These are phyloP conservation scores for Thomomys bottae DNA, from an alignment of 2,113 vertebrate genomes.

Conservation along the genomic window DNA sequence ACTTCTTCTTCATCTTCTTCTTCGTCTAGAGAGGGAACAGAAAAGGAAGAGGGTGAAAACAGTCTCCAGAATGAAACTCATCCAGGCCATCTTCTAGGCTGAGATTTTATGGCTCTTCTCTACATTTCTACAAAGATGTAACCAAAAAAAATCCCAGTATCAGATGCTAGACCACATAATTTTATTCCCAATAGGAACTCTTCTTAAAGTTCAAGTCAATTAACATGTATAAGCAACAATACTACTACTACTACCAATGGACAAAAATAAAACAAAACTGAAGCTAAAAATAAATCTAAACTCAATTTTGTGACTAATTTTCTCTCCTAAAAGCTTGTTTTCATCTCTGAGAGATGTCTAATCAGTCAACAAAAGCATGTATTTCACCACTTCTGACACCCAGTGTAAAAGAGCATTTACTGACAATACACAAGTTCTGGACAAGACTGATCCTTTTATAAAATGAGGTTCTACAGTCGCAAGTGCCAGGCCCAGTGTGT, in stretches of 20 bases:
- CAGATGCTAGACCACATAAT: neutral
- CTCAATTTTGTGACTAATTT: neutral
- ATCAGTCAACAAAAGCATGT: neutral
- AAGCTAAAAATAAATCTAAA: conserved; percentile 45
- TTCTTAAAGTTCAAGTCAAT: neutral
- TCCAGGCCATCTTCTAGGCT: neutral
- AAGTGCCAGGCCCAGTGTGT: conserved; percentile 7
- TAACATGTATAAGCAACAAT: neutral
- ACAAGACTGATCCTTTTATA: accelerated
- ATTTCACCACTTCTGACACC: neutral
- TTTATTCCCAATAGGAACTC: neutral
- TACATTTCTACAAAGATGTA: neutral
- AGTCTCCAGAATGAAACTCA: neutral
- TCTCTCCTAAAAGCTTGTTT: neutral
- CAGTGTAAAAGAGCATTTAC: neutral
- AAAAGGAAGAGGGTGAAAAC: neutral
- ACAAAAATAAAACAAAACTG: too few relatives aligned
- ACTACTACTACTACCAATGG: neutral
- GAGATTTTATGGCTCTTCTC: neutral
- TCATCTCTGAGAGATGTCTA: neutral
- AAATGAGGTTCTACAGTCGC: neutral
- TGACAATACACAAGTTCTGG: neutral
- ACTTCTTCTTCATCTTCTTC: conserved; percentile 99
- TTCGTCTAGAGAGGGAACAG: conserved; percentile 88
- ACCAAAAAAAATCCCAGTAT: neutral